Base-by-base conservation (phyloP, 1,140 invertebrate genomes). In the Harlomillsia oculata region DNA sequence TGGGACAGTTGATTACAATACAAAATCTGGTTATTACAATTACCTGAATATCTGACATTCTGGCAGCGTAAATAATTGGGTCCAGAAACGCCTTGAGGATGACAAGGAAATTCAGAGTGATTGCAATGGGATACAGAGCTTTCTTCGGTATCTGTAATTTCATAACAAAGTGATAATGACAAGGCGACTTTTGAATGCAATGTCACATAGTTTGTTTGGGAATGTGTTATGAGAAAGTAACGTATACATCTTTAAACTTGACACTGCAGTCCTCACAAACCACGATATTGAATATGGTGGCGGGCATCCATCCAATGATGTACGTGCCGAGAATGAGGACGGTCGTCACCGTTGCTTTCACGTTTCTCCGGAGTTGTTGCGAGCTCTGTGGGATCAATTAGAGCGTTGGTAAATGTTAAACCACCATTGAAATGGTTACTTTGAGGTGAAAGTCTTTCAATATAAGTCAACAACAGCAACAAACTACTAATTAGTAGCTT, bases 61-160 rank as follows among this genome's bases (percentile, higher is more conserved):
- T 68, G 2, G 79, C 75, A 3, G 81, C 79, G 65, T 84, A 85
- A 34, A 84, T 83, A 39, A 84, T 78, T 0, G 82, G 82, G 69
- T 84, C 82, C 25, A 77, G 72, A 8, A 82, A 64, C 18, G 79
- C 78, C 65, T 84, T 84, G 14, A 81, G 64, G 9, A 83, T 75
- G 14, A 83, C 69, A 5, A 84, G 69, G 5, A 70, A 68, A 63
- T 79, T 77, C 29, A 67, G 59, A 1, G 59, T 53, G 26, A 65
- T 50, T 18, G 48, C 43, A 5, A 64, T 43, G n/a, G 51, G 61
- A 46, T 66, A 62, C 2, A 14, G 13, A 18, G 45, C 11, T 41
- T 37, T 1, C n/a, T 1, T 1, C 6, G 40, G 60, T 2, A 54
- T 41, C 60, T 57, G 18, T 5, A 40, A 32, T 14, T 32, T 1